Base-by-base conservation (phyloP, 1,140 invertebrate genomes). In the Hydropsyche tenuis region DNA sequence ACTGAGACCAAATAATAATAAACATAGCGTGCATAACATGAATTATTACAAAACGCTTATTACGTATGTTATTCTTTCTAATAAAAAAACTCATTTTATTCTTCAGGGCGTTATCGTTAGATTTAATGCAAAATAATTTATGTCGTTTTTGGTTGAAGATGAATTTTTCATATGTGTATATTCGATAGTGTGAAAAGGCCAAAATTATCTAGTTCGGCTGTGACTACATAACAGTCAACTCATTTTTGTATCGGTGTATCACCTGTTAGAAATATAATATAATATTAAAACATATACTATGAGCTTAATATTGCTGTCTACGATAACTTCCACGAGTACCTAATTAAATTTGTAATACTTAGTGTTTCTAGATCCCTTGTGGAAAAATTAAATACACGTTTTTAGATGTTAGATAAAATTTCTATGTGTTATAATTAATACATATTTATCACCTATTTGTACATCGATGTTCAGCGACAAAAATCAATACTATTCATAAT, bases 221-320 rank as follows among this genome's bases (percentile, higher is more conserved):
- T 56, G 68, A 45, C 14, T 56, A 70, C 12, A 22, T 56, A 56
- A 25, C 68, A 56, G 68, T 70, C 43, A 25, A 70, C 48, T 23
- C 25, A 42, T 68, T n/a, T 51, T n/a, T 68, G 65, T 70, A 70
- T 56, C 16, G 68, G 68, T 70, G 68, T 70, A 70, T 56, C 48
- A 70, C 68, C 48, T 70, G 23, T 70, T 70, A 70, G 68, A 56
- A 53, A 70, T 70, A 23, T n/a, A 53, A 53, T 69, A 23, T 45
- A 48, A 48, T n/a, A 25, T 68, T 22, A 72, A 45, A 45, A 72
- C 69, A 72, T 75, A 73, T 73, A 77, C 64, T 75, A 77, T 71
- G 76, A 77, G 76, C 76, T 77, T 77, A 77, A 65, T 51, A 73
- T 77, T 73, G 73, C 76, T 77, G 71, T 77, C 76, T 77, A 77